Evolutionary conservation across 2,797 vertebrate species (phyloP).

Genomic region (Eidolon dupreanum): DNA sequence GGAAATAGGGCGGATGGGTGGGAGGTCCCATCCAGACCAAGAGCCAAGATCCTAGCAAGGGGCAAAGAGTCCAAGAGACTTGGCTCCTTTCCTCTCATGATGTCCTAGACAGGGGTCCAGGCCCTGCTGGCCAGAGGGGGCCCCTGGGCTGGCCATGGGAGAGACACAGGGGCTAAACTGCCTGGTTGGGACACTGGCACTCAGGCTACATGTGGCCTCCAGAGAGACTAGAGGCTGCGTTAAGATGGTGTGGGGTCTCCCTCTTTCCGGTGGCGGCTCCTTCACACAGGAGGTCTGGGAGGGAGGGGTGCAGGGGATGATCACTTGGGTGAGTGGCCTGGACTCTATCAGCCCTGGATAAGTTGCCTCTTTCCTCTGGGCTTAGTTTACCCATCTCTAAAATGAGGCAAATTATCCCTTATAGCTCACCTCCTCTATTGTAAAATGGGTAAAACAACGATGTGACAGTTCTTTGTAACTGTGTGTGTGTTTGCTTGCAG

Average conservation of each 20-base stretch:
- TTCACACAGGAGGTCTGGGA: not conserved
- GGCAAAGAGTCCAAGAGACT: not conserved
- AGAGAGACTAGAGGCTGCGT: not conserved
- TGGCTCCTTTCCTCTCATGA: not conserved
- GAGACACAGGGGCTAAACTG: not conserved
- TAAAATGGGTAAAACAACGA: not conserved
- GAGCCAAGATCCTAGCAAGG: not conserved
- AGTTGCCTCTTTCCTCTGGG: not conserved
- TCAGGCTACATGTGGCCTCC: not conserved
- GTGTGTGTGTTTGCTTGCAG: not conserved
- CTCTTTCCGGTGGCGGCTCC: not conserved
- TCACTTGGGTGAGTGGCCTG: not conserved
- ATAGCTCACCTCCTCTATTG: not conserved
- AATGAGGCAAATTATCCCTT: not conserved
- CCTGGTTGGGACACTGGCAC: not conserved
- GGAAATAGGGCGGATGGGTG: not conserved
- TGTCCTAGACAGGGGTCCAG: not conserved
- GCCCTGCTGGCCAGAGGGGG: not conserved
- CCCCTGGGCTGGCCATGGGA: not conserved
- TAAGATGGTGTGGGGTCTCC: not conserved
- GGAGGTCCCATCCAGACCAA: not conserved
- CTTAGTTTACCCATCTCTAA: not conserved
- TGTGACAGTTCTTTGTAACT: not conserved
- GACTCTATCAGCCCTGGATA: not conserved
- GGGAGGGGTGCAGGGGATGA: not conserved